Percentiles rank a stretch among this genome's conserved stretches.
These are phyloP conservation scores for Patella ulyssiponensis DNA, from an alignment of 2,888 invertebrate genomes.

Conservation along the genomic window DNA sequence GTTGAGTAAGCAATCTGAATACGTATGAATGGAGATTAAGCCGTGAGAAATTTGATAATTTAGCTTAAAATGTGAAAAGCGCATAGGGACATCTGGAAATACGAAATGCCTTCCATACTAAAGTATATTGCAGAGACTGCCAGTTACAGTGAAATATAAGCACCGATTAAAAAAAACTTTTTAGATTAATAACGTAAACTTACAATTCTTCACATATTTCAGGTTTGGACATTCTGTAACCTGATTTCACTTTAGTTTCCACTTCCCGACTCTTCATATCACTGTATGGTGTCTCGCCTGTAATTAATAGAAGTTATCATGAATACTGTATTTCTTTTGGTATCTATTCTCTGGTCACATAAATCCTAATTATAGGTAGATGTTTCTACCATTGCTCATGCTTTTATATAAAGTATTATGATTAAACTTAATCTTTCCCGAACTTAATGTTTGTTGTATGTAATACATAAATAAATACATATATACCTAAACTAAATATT, in stretches of 20 bases:
- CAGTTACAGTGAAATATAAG: too few relatives aligned
- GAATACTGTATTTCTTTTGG: not conserved
- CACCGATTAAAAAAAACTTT: too few relatives aligned
- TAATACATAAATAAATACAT: not conserved
- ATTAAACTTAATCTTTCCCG: too few relatives aligned
- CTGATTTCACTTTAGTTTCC: slow-evolving; percentile 40
- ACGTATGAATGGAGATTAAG: too few relatives aligned
- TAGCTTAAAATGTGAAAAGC: too few relatives aligned
- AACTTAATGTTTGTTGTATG: too few relatives aligned
- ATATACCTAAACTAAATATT: slow-evolving; percentile 37
- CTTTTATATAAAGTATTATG: too few relatives aligned
- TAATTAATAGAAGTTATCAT: not conserved
- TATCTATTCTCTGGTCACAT: not conserved
- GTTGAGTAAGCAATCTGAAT: too few relatives aligned
- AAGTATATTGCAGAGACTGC: too few relatives aligned
- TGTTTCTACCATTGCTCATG: not conserved
- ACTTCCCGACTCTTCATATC: slow-evolving; percentile 44
- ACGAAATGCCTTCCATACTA: too few relatives aligned
- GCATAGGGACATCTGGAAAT: too few relatives aligned
- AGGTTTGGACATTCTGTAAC: slow-evolving; percentile 46
- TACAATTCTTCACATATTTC: slow-evolving; percentile 52
- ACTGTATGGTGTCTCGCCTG: slow-evolving; percentile 47
- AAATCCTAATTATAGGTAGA: not conserved
- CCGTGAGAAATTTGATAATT: too few relatives aligned
- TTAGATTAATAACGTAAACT: slow-evolving; percentile 29